Percentiles rank a stretch among this genome's conserved stretches.
phyloP scores from a whole-genome alignment of 2,888 invertebrate genomes.

The Patella pellucida region DNA sequence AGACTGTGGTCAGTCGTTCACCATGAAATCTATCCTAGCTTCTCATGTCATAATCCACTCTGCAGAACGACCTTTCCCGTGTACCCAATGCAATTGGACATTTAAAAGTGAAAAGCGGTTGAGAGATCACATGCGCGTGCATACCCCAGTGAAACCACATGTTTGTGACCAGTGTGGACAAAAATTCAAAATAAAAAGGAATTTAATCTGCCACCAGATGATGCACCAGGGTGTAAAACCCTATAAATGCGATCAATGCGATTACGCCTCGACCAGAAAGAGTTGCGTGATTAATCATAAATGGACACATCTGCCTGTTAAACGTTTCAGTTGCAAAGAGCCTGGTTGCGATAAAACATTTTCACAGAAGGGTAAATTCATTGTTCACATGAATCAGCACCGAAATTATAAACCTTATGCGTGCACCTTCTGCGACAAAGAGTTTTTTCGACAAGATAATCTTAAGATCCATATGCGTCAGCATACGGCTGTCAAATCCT shows the following conservation, averaged over 20 bases:
- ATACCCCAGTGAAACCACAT: background rate
- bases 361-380: background rate
- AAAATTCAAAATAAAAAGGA: background rate
- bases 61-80: constrained; percentile 3
- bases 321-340: background rate
- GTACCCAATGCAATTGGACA: background rate
- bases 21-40: background rate
- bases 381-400: background rate
- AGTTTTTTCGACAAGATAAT: background rate
- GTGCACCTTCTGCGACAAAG: background rate
- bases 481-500: background rate
- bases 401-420: background rate
- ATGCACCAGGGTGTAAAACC: background rate
- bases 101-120: background rate
- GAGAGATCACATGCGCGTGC: background rate
- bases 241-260: background rate
- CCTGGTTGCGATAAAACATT: background rate
- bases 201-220: background rate
- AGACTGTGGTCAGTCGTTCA: background rate
- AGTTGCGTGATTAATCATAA: background rate
- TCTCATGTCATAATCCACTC: constrained; percentile 6
- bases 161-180: background rate
- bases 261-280: background rate
- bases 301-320: background rate
- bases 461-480: background rate